Conservation (phyloP, 1,140 invertebrate genomes). For the Delia radicum region DNA sequence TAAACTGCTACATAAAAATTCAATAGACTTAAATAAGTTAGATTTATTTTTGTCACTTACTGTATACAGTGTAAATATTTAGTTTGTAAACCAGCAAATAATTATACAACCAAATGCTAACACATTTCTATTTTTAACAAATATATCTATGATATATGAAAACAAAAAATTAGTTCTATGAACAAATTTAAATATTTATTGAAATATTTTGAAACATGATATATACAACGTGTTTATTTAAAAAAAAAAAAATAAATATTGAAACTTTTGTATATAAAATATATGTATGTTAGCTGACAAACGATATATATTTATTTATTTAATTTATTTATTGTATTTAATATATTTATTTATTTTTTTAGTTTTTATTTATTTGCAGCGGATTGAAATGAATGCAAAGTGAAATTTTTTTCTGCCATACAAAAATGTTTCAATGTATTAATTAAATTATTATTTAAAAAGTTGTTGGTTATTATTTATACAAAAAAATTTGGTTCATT, state of each 20-base stretch:
- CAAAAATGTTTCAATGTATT: not conserved
- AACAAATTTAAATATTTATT: not conserved
- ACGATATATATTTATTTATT: not conserved
- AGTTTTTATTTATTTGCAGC: not conserved
- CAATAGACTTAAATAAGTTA: too few species aligned
- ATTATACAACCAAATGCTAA: not conserved
- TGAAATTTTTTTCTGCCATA: slow-evolving; percentile 14
- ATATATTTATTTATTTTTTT: too few species aligned
- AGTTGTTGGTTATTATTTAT: too few species aligned
- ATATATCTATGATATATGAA: slow-evolving; percentile 16
- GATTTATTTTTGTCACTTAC: too few species aligned
- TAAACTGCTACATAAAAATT: too few species aligned
- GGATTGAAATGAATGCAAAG: not conserved
- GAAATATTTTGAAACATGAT: not conserved
- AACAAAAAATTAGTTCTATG: slow-evolving; percentile 6
- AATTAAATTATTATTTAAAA: slow-evolving; percentile 12
- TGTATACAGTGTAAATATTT: too few species aligned
- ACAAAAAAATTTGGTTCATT: too few species aligned
- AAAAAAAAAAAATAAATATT: not conserved
- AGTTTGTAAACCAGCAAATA: not conserved
- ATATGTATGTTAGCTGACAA: too few species aligned
- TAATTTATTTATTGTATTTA: too few species aligned
- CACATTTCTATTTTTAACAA: not conserved
- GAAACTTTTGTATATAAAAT: too few species aligned
- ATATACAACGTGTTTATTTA: not conserved